Evolutionary conservation across 2,113 vertebrate genomes (phyloP).

Genomic region (Takifugu bimaculatus): DNA sequence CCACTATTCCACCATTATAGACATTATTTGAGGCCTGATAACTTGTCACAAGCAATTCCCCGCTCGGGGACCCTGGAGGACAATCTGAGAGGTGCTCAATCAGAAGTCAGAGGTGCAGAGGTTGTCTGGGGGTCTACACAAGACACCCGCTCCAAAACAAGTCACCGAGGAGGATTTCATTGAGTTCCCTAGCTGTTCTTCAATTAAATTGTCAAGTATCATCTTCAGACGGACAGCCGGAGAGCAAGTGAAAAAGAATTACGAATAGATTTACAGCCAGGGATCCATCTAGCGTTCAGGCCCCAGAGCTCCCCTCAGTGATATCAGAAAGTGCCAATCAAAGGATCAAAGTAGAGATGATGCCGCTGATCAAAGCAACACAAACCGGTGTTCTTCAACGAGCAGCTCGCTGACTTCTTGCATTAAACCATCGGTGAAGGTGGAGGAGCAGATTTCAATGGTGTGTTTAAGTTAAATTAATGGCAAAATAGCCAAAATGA

Average conservation of each 20-base stretch:
- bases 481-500: no score
- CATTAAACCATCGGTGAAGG: no score
- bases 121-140: constrained; percentile 18
- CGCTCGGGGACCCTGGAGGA: constrained; percentile 53
- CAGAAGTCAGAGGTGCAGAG: constrained; percentile 33
- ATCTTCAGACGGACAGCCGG: constrained; percentile 37
- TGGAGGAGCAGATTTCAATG: no score
- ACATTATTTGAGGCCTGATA: constrained; percentile 61
- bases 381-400: constrained; percentile 17
- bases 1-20: constrained; percentile 62
- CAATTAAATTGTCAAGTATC: constrained; percentile 65
- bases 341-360: constrained; percentile 48
- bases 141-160: constrained; percentile 39
- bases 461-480: no score
- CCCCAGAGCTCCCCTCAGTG: constrained; percentile 45
- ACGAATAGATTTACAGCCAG: constrained; percentile 47
- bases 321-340: constrained; percentile 45
- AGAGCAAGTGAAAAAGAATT: constrained; percentile 35
- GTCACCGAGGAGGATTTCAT: constrained; percentile 34
- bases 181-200: constrained; percentile 37
- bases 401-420: constrained; percentile 5
- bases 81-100: constrained; percentile 54
- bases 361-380: constrained; percentile 22
- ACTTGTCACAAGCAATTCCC: constrained; percentile 63
- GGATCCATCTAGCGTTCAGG: constrained; percentile 38